Conservation (phyloP, 2,888 invertebrate genomes). For the Lamellibrachia satsuma region DNA sequence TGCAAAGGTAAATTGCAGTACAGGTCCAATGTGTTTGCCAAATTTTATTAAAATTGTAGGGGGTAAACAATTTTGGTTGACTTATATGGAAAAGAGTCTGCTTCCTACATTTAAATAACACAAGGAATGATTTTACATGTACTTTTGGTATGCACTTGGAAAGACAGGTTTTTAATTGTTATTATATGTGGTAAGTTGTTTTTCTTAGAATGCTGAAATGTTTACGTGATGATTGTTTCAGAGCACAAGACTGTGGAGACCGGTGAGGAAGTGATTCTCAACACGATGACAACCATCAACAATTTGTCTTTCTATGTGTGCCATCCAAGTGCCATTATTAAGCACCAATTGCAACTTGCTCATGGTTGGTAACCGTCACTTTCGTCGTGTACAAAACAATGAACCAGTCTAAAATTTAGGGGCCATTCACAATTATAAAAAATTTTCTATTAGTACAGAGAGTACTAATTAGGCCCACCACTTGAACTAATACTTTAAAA, state of each 20-base stretch:
- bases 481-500: no score
- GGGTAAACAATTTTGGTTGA: no score
- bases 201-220: conserved; percentile 6
- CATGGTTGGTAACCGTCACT: background rate
- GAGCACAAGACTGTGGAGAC: conserved; percentile 38
- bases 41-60: no score
- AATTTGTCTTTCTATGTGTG: conserved; percentile 76
- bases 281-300: conserved; percentile 83
- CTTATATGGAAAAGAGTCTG: no score
- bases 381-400: background rate
- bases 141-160: background rate
- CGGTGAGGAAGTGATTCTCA: conserved; percentile 78
- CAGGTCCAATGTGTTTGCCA: no score
- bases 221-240: background rate
- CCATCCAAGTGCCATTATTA: conserved; percentile 53
- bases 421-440: no score
- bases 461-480: no score
- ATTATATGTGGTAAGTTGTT: background rate
- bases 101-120: background rate
- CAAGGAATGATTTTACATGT: no score
- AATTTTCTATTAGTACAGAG: no score
- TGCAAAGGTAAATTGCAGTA: no score
- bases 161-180: background rate
- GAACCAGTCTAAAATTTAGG: background rate
- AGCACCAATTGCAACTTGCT: conserved; percentile 59